A percentile compares a stretch with the other conserved stretches of the same genome.
These are phyloP conservation scores for Cyanoliseus patagonus DNA, from an alignment of 2,113 vertebrate species.

Conservation along the genomic window DNA sequence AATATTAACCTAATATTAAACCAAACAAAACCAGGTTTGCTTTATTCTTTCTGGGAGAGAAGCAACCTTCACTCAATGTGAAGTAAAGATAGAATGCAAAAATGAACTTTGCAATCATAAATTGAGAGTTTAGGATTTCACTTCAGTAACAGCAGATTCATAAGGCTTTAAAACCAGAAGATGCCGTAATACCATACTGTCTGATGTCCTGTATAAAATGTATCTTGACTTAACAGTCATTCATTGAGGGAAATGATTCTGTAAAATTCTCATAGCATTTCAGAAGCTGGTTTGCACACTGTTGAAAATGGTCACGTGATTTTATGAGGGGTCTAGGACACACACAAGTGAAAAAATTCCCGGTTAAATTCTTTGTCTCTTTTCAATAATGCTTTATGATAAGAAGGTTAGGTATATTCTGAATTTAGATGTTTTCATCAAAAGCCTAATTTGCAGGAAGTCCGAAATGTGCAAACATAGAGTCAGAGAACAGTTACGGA, in stretches of 20 bases:
- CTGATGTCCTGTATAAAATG: background rate
- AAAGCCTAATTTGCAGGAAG: background rate
- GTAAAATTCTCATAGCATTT: background rate
- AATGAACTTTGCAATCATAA: background rate
- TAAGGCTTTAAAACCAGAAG: background rate
- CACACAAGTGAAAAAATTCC: background rate
- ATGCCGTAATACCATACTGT: background rate
- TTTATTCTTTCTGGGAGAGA: background rate
- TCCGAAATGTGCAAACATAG: background rate
- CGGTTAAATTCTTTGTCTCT: background rate
- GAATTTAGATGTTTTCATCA: background rate
- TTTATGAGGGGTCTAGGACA: background rate
- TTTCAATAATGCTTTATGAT: background rate
- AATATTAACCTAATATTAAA: rapidly evolving
- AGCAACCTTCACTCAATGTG: rapidly evolving
- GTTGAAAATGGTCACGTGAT: background rate
- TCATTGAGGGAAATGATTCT: background rate
- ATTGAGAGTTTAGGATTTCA: background rate
- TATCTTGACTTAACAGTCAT: background rate
- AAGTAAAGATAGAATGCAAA: background rate
- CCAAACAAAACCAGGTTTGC: background rate
- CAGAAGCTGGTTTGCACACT: background rate
- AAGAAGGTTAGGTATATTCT: background rate
- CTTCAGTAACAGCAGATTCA: background rate
- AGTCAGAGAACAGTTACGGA: background rate